These are phyloP conservation scores for Ctenochaetus hawaiiensis DNA, from an alignment of 2,797 vertebrate genomes.

Conservation along the genomic window DNA sequence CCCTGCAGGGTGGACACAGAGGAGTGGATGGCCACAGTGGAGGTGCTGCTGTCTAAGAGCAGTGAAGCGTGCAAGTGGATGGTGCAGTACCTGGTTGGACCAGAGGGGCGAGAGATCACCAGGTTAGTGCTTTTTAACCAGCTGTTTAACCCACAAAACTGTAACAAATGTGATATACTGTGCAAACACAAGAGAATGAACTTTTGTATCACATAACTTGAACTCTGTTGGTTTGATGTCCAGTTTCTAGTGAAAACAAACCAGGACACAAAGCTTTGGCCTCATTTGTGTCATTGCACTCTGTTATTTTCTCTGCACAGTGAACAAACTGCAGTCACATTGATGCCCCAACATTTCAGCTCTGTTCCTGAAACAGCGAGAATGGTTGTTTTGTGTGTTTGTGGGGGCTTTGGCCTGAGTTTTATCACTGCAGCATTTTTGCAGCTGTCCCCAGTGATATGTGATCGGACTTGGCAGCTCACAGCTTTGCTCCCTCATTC, in stretches of 20 bases:
- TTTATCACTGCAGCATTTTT: constrained; percentile 61
- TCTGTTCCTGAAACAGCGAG: background rate
- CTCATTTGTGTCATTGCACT: no score
- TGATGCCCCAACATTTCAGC: background rate
- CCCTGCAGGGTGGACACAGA: constrained; percentile 94
- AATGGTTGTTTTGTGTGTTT: background rate
- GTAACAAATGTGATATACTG: background rate
- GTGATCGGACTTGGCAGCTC: constrained; percentile 47
- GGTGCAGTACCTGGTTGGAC: constrained; percentile 93
- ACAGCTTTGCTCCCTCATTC: constrained; percentile 15
- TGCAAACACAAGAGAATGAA: background rate
- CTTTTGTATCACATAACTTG: background rate
- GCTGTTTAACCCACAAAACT: background rate
- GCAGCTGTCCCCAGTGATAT: constrained; percentile 48
- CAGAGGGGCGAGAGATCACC: constrained; percentile 94
- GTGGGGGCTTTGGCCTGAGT: background rate
- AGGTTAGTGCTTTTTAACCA: constrained; percentile 86
- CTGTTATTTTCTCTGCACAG: no score
- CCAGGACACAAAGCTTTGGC: no score
- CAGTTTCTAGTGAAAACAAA: background rate
- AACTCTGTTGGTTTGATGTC: background rate
- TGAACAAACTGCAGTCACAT: no score
- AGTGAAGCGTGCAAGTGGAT: constrained; percentile 97
- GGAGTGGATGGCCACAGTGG: constrained; percentile 98
- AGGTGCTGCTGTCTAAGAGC: constrained; percentile 95